Conservation (phyloP, 2,797 vertebrate species). For the Cossypha heuglini region DNA sequence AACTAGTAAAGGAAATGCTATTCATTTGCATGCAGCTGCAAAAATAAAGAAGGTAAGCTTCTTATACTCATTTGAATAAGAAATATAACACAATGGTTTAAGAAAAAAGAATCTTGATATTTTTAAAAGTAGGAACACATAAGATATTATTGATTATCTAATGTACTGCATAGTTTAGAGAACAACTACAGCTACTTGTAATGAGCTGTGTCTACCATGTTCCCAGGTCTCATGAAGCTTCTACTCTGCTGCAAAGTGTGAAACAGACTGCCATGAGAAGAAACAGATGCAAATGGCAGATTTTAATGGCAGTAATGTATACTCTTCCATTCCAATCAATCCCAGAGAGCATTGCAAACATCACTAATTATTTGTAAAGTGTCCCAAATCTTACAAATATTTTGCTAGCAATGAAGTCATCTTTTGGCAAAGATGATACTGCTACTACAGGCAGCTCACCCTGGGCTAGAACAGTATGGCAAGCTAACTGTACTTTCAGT, state of each 20-base stretch:
- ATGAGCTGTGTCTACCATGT: background rate
- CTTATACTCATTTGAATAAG: background rate
- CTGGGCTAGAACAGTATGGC: background rate
- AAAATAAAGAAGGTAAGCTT: slow-evolving; percentile 20
- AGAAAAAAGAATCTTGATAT: background rate
- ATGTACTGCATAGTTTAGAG: background rate
- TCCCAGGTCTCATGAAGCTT: background rate
- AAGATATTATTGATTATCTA: background rate
- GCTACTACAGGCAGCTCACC: background rate
- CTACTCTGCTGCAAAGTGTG: background rate
- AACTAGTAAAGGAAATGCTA: background rate
- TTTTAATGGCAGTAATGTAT: background rate
- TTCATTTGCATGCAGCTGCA: slow-evolving; percentile 27
- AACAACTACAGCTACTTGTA: background rate
- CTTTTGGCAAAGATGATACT: background rate
- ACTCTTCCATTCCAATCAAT: background rate
- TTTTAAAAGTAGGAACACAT: background rate
- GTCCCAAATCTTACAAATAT: background rate
- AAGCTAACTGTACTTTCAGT: background rate
- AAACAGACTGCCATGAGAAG: background rate
- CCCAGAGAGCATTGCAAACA: background rate
- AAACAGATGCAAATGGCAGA: background rate
- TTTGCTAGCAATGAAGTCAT: background rate
- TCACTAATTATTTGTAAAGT: background rate
- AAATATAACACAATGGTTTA: background rate